phyloP scores from a whole-genome alignment of 2,113 vertebrate genomes.

The Anguilla japonica region DNA sequence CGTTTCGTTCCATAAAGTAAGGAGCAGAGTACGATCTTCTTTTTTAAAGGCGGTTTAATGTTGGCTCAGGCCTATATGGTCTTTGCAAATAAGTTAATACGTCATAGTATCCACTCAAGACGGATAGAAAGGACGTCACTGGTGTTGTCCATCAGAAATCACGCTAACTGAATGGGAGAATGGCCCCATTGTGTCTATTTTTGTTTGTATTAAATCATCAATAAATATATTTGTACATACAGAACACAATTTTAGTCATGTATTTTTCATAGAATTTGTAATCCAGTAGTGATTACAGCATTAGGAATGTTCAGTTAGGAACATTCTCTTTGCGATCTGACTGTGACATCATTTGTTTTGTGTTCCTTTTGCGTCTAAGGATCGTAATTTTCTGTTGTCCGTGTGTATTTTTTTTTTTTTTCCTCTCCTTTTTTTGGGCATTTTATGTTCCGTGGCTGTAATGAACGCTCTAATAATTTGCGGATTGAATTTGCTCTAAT shows the following conservation, averaged over 20 bases:
- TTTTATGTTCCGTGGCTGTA: neutral
- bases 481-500: neutral
- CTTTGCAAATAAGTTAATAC: neutral
- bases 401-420: neutral
- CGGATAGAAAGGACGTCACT: neutral
- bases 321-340: no score
- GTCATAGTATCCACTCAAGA: neutral
- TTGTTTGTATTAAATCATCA: constrained; percentile 17
- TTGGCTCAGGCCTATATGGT: no score
- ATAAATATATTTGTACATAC: constrained; percentile 52
- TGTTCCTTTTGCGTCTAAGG: neutral
- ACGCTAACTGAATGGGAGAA: constrained; percentile 15
- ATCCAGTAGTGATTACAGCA: no score
- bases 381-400: neutral
- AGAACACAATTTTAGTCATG: neutral
- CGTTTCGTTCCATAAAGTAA: no score
- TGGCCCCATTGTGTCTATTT: neutral
- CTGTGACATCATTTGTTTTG: neutral
- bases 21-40: no score
- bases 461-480: neutral
- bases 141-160: neutral
- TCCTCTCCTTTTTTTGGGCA: neutral
- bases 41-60: no score
- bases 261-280: no score
- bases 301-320: no score